These are phyloP conservation scores for Sebastes trivittatus DNA, from an alignment of 2,797 vertebrate species.

Conservation along the genomic window DNA sequence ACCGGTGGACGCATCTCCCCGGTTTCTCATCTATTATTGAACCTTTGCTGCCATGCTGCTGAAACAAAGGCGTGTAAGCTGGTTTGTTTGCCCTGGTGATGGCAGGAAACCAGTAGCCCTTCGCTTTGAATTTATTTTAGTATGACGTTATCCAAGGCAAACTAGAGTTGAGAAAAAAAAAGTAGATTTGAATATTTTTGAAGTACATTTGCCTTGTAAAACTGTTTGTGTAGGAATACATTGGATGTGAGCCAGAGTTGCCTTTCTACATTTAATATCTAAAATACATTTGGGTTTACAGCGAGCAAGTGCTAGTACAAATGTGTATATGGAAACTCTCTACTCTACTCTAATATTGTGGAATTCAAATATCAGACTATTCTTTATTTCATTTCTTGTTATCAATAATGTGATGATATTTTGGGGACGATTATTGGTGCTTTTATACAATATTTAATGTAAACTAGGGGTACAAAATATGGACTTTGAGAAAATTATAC, in stretches of 20 bases:
- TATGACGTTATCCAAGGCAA: neutral
- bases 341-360: neutral
- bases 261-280: neutral
- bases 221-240: neutral
- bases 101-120: neutral
- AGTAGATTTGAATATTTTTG: neutral
- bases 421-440: neutral
- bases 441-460: neutral
- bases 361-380: neutral
- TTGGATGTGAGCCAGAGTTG: neutral
- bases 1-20: conserved; percentile 58
- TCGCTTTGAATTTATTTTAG: neutral
- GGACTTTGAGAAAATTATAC: neutral
- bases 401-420: neutral
- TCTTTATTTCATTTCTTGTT: neutral
- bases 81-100: conserved; percentile 53
- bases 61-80: conserved; percentile 63
- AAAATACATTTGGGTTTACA: neutral
- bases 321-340: neutral
- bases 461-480: neutral
- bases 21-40: conserved; percentile 82
- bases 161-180: neutral
- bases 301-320: neutral
- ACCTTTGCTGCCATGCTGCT: conserved; percentile 48
- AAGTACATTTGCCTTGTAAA: neutral